Conservation (phyloP, 2,113 vertebrate species). For the Carettochelys insculpta region DNA sequence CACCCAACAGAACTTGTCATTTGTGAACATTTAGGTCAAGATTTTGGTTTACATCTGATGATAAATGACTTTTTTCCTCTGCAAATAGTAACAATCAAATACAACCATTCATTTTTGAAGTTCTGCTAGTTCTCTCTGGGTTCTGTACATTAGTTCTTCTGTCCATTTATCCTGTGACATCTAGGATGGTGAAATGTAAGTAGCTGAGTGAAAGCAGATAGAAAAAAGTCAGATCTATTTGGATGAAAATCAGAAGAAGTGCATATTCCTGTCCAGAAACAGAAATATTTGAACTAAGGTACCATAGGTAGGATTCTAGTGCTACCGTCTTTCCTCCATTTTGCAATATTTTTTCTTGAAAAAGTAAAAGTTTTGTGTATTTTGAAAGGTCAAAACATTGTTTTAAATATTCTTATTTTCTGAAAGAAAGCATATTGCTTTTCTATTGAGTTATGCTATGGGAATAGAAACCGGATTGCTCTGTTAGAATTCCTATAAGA, state of each 20-base stretch:
- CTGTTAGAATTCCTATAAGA: conserved; percentile 49
- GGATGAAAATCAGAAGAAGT: not conserved
- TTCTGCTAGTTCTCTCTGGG: fast-evolving
- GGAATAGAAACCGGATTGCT: conserved; percentile 66
- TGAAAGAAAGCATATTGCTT: conserved; percentile 84
- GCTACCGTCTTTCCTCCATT: conserved; percentile 35
- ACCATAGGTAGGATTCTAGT: not conserved
- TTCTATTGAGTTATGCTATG: conserved; percentile 58
- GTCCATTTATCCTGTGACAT: not conserved
- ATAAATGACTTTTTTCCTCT: not conserved
- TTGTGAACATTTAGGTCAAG: not conserved
- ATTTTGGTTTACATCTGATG: not conserved
- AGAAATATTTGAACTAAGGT: conserved; percentile 15
- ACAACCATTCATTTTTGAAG: not conserved
- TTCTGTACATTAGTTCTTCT: not conserved
- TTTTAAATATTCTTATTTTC: conserved; percentile 74
- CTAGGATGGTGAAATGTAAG: not conserved
- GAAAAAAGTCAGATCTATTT: not conserved
- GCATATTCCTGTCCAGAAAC: not conserved
- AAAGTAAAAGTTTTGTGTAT: conserved; percentile 77
- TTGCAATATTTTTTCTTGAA: conserved; percentile 66
- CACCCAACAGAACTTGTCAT: not conserved
- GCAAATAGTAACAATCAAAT: not conserved
- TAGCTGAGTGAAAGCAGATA: not conserved
- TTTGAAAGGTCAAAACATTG: conserved; percentile 79